Evolutionary conservation across 2,888 invertebrate genomes (phyloP).

Genomic region (Cremastobaeus sp.): DNA sequence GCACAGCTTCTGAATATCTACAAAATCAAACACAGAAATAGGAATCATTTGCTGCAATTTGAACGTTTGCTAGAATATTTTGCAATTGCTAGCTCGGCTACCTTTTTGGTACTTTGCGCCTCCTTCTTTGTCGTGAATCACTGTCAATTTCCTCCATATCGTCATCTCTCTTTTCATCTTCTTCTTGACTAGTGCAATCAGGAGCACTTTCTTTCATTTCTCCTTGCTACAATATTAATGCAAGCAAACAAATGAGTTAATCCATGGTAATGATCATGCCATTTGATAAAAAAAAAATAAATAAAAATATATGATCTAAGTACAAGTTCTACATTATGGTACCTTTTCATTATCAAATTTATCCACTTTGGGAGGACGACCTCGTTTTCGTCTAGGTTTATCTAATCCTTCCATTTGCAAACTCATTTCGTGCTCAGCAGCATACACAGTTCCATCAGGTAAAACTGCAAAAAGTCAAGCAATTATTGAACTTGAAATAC

Average conservation of each 20-base stretch:
- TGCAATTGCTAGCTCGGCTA: no score
- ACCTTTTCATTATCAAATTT: slow-evolving; percentile 64
- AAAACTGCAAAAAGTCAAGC: slow-evolving; percentile 79
- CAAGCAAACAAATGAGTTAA: no score
- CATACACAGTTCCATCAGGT: slow-evolving; percentile 82
- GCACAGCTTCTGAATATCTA: slow-evolving; percentile 77
- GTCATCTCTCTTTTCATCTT: slow-evolving; percentile 75
- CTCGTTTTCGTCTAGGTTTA: slow-evolving; percentile 84
- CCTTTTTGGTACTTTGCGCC: slow-evolving; percentile 83
- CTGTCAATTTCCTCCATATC: slow-evolving; percentile 78
- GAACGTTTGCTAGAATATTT: neutral
- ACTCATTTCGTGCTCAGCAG: slow-evolving; percentile 83
- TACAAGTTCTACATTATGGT: no score
- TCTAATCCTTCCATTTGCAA: slow-evolving; percentile 83
- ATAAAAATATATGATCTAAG: no score
- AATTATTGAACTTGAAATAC: neutral
- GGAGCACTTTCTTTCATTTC: slow-evolving; percentile 62
- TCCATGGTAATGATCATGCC: no score
- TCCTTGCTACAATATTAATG: slow-evolving; percentile 40
- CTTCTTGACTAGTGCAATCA: slow-evolving; percentile 71
- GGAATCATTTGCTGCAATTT: no score
- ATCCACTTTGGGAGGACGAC: slow-evolving; percentile 83
- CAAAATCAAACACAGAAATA: no score
- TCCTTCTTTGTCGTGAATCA: slow-evolving; percentile 81
- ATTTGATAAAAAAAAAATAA: neutral